Evolutionary conservation across 2,797 vertebrate genomes (phyloP), one percentile per base, ranked within the genome.

Genomic region (Danio choprae): DNA sequence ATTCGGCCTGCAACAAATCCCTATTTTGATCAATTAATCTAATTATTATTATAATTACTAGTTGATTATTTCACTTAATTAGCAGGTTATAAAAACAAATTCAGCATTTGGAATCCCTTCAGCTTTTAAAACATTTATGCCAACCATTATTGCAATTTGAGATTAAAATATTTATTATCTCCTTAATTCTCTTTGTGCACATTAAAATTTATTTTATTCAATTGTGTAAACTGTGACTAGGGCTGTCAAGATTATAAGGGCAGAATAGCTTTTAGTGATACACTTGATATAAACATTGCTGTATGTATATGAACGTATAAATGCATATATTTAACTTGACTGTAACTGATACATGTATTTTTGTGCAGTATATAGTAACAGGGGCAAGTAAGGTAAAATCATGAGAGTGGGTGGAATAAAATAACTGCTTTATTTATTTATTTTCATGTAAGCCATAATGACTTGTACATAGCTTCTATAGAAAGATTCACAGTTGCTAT

Each of bases 401-500:
- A 22, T 3, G 43, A 48, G 18, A 18, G 59, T 22, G 48, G 12
- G 29, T 40, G 8, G 2, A 16, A 20, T 12, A 53, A 51, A 78
- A 81, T 60, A 11, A 67, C 8, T 53, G 43, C 53, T 10, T 11
- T 43, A 40, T 62, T 55, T 74, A 73, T 81, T 74, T 12, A 67
- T 67, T 50, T 81, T 85, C 74, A 85, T 68, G 63, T 16, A 76
- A 70, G 67, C 62, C 77, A 65, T 51, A 72, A 48, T 63, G 29
- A 22, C 62, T 44, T 62, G 22, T 74, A 70, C 51, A 80, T 63
- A 80, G 41, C 55, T 71, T 68, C 62, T 43, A 58, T 72, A 73
- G 40, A 79, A 71, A 74, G 83, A 79, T 77, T 74, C 58, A 74
- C 56, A 65, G 77, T 88, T 90, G 79, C 84, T 84, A 80, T 82